Evolutionary conservation across 2,888 invertebrate genomes (phyloP), one percentile per base, ranked within the genome.

Genomic region (Archips xylosteana): DNA sequence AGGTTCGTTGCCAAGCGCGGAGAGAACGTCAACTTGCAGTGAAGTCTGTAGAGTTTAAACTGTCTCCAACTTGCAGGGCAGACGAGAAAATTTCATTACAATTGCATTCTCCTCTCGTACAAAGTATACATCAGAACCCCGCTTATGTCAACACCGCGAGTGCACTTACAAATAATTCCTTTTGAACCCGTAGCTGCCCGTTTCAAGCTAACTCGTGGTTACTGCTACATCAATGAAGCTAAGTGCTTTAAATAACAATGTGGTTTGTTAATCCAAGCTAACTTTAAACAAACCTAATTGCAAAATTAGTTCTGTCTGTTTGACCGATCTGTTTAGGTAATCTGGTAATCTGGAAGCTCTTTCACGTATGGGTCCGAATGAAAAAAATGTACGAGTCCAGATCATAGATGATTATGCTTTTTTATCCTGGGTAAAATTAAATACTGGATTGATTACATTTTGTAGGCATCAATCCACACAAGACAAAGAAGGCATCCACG

Each of bases 51-150:
- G 82, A 86, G 85, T 81, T 83, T 84, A 84, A 87, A 86, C 88
- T 85, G 86, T 85, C 81, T 76, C 77, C 78, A 79, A 80, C 76
- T 81, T 78, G 76, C 71, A 77, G 79, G 79, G 79, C 82, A 82
- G 82, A 84, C 83, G 80, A 79, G 83, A 82, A 85, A 84, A 84
- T 85, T 84, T 84, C 81, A 85, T 86, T 86, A 85, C 81, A 80
- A 81, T 79, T 82, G 80, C 83, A 81, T 82, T 83, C 80, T 81
- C 77, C 77, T 76, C 79, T 75, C 77, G 74, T 64, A 77, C 78
- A 75, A 78, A 78, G 70, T 77, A 77, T 76, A 76, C 75, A 78
- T 76, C 76, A 78, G 76, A 70, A 74, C 42, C 42, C 12, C 64
- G 23, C 59, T 70, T 59, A 62, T 42, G 36, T 61, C 47, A 65